Base-by-base conservation (phyloP, 2,888 invertebrate genomes). In the Melanophora roralis region DNA sequence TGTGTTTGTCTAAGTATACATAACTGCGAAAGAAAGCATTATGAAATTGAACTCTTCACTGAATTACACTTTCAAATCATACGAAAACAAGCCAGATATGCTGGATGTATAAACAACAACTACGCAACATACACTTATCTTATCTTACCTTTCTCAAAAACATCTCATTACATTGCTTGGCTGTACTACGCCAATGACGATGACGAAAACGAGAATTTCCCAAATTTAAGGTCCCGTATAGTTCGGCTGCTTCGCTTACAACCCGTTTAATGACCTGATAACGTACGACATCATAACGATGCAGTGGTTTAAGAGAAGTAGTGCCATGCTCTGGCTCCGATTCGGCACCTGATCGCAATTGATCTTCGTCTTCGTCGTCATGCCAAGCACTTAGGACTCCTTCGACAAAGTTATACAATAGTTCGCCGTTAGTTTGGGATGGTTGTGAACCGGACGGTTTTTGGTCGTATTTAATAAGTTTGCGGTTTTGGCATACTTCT, bases 111-210 rank as follows among this genome's bases (percentile, higher is more conserved):
- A 27, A 27, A n/a, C n/a, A n/a, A n/a, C n/a, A n/a, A n/a, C n/a
- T 27, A 27, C 27, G 27, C 27, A 27, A n/a, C n/a, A n/a, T n/a
- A n/a, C n/a, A n/a, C n/a, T n/a, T n/a, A n/a, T n/a, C 27, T 27
- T 6, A 6, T 75, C 84, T 91, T 91, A 97, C 96, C 95, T 96
- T 96, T 90, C 94, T 93, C 79, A 97, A 92, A 91, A 97, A 97
- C 85, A 94, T 92, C 90, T 96, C 96, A 89, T 97, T 97, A 91
- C 97, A 97, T 85, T 95, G 94, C 89, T 95, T 95, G 72, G 96
- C 94, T 47, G 95, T 94, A 81, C 95, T 94, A 86, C 96, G 94
- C 94, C 95, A 96, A 90, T 96, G 96, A 85, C 94, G 93, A 89
- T 96, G 96, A 55, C 94, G 92, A 89, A 93, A 94, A 82, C 94